A percentile compares a stretch with the other conserved stretches of the same genome.
Conservation (phyloP, 2,113 vertebrate species). For the Ceyx melanurus region DNA sequence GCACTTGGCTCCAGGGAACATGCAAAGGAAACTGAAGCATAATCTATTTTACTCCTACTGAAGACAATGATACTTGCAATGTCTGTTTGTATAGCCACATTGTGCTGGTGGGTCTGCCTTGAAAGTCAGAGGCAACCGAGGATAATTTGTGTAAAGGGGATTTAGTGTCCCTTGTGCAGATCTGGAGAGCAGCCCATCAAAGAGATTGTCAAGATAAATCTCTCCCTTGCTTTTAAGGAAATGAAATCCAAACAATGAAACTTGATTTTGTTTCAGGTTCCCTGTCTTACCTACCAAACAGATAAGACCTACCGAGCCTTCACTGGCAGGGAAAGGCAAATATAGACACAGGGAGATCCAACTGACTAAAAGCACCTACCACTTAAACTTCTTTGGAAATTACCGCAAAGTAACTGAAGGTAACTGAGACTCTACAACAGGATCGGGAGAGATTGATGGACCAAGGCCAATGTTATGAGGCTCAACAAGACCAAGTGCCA, state of each 20-base stretch:
- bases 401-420: background rate
- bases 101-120: background rate
- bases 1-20: background rate
- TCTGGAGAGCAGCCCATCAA: background rate
- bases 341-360: accelerated
- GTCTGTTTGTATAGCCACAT: background rate
- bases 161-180: background rate
- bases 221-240: background rate
- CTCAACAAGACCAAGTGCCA: too few relatives aligned
- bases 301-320: accelerated
- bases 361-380: background rate
- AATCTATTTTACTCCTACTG: background rate
- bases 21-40: background rate
- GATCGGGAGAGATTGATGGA: background rate
- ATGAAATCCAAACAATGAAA: background rate
- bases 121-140: background rate
- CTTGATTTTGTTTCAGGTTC: background rate
- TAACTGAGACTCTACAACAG: background rate
- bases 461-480: too few relatives aligned
- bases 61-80: background rate
- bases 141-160: background rate
- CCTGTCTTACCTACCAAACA: background rate
- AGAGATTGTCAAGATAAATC: background rate
- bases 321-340: background rate
- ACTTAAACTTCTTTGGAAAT: background rate